These are phyloP conservation scores for Microcebus ravelobensis DNA, from an alignment of 2,113 vertebrate species.

Conservation along the genomic window DNA sequence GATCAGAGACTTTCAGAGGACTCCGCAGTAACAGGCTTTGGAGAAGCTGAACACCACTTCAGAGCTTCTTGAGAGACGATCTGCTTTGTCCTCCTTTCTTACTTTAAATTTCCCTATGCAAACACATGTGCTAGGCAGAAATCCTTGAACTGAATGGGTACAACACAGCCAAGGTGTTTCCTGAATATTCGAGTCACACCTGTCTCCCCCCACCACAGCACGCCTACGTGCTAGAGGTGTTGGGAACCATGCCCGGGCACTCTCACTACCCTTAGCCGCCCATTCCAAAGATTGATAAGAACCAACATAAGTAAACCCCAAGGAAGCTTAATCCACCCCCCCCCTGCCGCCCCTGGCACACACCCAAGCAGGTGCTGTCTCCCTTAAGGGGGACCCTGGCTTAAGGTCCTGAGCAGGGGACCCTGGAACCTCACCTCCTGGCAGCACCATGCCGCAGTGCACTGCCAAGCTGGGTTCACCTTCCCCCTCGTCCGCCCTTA, in stretches of 20 bases:
- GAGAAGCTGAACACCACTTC: neutral
- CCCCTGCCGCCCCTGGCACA: no score
- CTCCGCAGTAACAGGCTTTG: neutral
- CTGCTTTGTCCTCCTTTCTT: neutral
- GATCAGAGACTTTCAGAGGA: neutral
- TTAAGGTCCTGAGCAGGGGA: neutral
- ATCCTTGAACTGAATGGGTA: neutral
- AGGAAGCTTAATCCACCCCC: neutral
- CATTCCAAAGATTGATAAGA: neutral
- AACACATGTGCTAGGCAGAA: neutral
- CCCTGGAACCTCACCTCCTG: neutral
- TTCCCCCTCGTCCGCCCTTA: neutral
- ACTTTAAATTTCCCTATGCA: neutral
- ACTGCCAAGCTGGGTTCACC: neutral
- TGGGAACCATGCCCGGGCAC: neutral
- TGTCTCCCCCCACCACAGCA: neutral
- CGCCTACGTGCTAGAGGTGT: neutral
- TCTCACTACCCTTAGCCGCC: neutral
- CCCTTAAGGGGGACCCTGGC: neutral
- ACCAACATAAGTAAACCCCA: neutral
- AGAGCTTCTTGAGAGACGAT: neutral
- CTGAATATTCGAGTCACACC: neutral
- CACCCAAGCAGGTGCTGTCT: rapidly evolving
- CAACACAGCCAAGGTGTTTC: neutral
- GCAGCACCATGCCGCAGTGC: neutral